Conservation (phyloP, 2,888 invertebrate species). For the Oligia fasciuncula region DNA sequence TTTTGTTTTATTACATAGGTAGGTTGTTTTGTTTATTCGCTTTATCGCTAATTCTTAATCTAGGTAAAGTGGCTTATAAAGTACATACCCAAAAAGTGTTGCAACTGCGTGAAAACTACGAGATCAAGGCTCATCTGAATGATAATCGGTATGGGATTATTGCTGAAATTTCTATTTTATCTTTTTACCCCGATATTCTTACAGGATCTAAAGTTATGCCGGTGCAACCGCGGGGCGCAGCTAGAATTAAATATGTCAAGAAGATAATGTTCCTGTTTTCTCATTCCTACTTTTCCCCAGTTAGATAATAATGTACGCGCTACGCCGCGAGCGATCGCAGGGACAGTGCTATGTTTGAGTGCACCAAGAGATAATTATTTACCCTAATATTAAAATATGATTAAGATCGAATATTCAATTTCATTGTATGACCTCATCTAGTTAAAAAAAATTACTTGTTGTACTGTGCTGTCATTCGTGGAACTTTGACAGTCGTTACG, state of each 20-base stretch:
- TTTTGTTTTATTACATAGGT: neutral
- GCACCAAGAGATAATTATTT: constrained; percentile 13
- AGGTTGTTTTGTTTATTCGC: neutral
- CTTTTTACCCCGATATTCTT: no score
- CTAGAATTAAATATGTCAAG: constrained; percentile 17
- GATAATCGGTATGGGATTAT: neutral
- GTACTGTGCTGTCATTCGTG: no score
- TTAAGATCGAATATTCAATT: neutral
- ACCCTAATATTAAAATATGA: no score
- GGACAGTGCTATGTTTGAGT: constrained; percentile 8
- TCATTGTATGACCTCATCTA: no score
- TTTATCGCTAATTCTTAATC: no score
- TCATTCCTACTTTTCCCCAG: constrained; percentile 4
- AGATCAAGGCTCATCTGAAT: neutral
- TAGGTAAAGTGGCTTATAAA: neutral
- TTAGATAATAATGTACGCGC: constrained; percentile 33
- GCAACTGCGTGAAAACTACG: neutral
- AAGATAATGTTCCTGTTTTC: constrained; percentile 17
- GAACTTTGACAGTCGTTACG: no score
- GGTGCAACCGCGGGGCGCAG: no score
- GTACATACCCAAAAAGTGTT: neutral
- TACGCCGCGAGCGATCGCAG: neutral
- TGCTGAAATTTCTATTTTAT: neutral
- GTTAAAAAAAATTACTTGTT: neutral
- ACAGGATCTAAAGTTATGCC: no score